Evolutionary conservation across 2,797 vertebrate species (phyloP).

Genomic region (Sebastes iracundus): DNA sequence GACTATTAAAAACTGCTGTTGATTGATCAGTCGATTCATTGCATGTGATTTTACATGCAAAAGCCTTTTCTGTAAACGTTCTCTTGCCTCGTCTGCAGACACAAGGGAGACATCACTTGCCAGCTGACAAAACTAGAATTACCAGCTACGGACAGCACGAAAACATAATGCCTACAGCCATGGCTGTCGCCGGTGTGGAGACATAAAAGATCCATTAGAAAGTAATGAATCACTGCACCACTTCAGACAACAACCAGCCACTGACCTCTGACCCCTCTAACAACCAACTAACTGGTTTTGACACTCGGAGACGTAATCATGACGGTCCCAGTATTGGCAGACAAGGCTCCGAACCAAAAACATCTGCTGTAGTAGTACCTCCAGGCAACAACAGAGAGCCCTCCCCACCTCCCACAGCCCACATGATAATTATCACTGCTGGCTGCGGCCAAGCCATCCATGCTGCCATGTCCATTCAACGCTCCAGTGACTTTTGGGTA

Average conservation of each 20-base stretch:
- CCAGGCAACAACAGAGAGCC: conserved; percentile 40
- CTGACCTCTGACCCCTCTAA: conserved; percentile 7
- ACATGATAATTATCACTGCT: conserved; percentile 60
- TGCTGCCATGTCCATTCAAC: conserved; percentile 35
- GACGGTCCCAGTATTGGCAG: background rate
- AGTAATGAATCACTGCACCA: conserved; percentile 12
- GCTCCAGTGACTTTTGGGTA: conserved; percentile 42
- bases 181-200: too few relatives aligned
- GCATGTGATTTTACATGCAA: background rate
- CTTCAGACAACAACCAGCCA: conserved; percentile 1
- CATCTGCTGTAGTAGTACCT: conserved; percentile 50
- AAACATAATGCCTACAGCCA: background rate
- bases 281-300: conserved; percentile 6
- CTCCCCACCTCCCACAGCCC: conserved; percentile 31
- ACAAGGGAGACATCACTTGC: too few relatives aligned
- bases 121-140: too few relatives aligned
- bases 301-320: conserved; percentile 22
- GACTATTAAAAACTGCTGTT: background rate
- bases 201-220: background rate
- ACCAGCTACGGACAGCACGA: background rate
- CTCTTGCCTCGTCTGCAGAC: too few relatives aligned
- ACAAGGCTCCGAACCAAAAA: conserved; percentile 48
- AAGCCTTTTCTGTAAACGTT: background rate
- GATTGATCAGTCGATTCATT: background rate
- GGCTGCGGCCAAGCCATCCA: conserved; percentile 37